These are phyloP conservation scores for Melipona beecheii DNA, from an alignment of 2,888 invertebrate species.

Conservation along the genomic window DNA sequence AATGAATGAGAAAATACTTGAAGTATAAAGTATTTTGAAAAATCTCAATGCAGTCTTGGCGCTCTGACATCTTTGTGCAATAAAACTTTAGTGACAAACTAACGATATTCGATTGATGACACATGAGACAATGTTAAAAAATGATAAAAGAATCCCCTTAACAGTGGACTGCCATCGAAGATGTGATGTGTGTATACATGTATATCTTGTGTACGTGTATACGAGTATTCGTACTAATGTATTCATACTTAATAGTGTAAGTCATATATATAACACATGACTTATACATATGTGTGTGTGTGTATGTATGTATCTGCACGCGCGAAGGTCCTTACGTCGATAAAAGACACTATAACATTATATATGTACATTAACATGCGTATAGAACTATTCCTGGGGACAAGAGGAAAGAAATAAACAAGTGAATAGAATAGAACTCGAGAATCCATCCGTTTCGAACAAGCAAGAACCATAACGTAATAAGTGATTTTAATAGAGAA, in stretches of 20 bases:
- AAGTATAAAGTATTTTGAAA: constrained; percentile 49
- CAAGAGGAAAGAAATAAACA: constrained; percentile 40
- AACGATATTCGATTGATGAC: constrained; percentile 33
- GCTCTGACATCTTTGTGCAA: constrained; percentile 63
- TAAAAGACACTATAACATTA: constrained; percentile 82
- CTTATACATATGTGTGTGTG: not conserved
- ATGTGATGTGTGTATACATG: constrained; percentile 27
- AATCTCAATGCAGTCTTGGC: constrained; percentile 44
- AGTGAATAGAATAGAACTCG: constrained; percentile 63
- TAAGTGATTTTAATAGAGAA: constrained; percentile 62
- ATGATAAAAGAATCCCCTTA: constrained; percentile 58
- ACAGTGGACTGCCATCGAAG: constrained; percentile 65
- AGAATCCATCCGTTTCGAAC: constrained; percentile 63
- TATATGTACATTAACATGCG: constrained; percentile 83
- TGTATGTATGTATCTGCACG: constrained; percentile 66
- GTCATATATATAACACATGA: constrained; percentile 3
- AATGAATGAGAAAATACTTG: constrained; percentile 50
- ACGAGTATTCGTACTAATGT: constrained; percentile 17
- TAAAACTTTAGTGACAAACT: constrained; percentile 62
- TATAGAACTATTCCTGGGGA: constrained; percentile 77
- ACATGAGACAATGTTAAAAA: constrained; percentile 45
- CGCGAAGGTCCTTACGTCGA: constrained; percentile 78
- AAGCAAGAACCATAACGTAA: constrained; percentile 73
- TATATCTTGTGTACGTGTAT: constrained; percentile 29
- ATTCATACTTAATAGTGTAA: constrained; percentile 4